Percentiles rank a stretch among this genome's conserved stretches.
These are phyloP conservation scores for Alaudala cheleensis DNA, from an alignment of 2,113 vertebrate species.

Conservation along the genomic window DNA sequence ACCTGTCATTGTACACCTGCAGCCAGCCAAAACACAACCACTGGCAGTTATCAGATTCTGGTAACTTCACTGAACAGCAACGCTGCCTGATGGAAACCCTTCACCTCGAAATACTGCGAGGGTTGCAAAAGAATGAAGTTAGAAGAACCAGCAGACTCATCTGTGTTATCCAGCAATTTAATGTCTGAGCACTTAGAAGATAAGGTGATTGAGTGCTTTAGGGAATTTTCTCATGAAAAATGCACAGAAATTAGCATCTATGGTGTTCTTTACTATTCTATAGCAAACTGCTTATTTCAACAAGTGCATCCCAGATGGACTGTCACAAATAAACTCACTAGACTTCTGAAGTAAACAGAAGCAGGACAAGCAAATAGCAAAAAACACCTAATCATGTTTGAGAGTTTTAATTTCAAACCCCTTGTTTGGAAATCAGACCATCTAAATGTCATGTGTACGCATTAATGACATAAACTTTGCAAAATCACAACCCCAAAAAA, in stretches of 20 bases:
- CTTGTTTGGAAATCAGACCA: neutral
- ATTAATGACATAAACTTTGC: neutral
- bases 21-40: conserved; percentile 20
- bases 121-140: neutral
- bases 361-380: neutral
- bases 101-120: neutral
- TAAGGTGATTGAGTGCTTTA: neutral
- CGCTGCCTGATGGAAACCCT: accelerated
- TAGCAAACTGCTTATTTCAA: neutral
- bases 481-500: neutral
- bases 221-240: neutral
- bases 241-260: neutral
- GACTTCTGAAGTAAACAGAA: neutral
- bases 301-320: neutral
- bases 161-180: neutral
- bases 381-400: neutral
- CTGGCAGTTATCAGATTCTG: neutral
- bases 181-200: neutral
- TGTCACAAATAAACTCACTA: neutral
- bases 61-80: neutral
- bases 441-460: neutral
- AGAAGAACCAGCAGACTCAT: neutral
- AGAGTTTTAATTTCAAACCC: neutral
- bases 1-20: conserved; percentile 89
- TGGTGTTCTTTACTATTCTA: neutral